Percentiles rank a stretch among this genome's conserved stretches.
Evolutionary conservation across 1,140 invertebrate genomes (phyloP).

Genomic region (Anthonomus grandis): DNA sequence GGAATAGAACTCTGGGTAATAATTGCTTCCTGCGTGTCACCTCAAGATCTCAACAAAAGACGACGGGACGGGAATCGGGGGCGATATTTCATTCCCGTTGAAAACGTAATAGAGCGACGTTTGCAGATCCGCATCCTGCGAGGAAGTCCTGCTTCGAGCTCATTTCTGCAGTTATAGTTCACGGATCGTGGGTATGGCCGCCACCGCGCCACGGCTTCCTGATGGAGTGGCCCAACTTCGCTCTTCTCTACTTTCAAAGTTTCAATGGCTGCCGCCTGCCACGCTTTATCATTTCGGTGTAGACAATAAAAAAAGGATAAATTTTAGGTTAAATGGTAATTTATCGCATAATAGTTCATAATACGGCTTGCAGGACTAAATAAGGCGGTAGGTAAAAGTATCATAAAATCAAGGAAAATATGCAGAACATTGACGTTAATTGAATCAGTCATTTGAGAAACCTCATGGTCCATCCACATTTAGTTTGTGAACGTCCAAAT

Average conservation of each 20-base stretch:
- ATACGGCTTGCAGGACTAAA: too few relatives aligned
- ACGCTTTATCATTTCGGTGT: too few relatives aligned
- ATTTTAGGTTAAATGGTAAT: too few relatives aligned
- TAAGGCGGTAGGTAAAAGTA: too few relatives aligned
- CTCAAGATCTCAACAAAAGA: slow-evolving; percentile 28
- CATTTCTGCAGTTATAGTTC: slow-evolving; percentile 18
- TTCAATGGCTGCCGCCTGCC: too few relatives aligned
- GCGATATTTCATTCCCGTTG: slow-evolving; percentile 22
- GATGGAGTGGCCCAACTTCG: slow-evolving; percentile 5
- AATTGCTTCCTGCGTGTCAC: slow-evolving; percentile 27
- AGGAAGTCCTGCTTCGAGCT: slow-evolving; percentile 21
- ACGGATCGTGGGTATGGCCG: slow-evolving; percentile 10
- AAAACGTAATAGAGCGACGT: slow-evolving; percentile 23
- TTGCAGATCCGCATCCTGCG: slow-evolving; percentile 21
- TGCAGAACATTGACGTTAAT: too few relatives aligned
- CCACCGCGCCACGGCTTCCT: neutral
- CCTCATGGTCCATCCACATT: too few relatives aligned
- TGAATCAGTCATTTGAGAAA: too few relatives aligned
- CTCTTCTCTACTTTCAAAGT: neutral
- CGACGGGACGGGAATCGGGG: slow-evolving; percentile 14
- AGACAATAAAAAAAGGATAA: too few relatives aligned
- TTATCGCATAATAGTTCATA: too few relatives aligned
- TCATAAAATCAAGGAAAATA: too few relatives aligned
- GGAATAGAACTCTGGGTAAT: slow-evolving; percentile 19
- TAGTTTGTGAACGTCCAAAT: too few relatives aligned